phyloP scores from a whole-genome alignment of 2,888 invertebrate genomes.

The Acrobasis repandana region DNA sequence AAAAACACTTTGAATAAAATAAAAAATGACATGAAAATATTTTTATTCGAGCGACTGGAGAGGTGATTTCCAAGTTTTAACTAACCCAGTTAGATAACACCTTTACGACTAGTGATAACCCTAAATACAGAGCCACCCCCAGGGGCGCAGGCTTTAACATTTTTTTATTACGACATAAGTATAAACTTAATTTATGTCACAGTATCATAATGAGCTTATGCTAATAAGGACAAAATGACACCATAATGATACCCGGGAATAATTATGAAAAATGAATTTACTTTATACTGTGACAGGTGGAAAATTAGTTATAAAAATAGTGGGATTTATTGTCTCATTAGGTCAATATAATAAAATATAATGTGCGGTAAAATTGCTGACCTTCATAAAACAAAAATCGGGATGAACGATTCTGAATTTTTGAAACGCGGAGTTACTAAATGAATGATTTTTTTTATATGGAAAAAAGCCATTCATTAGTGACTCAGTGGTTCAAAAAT shows the following conservation, averaged over 20 bases:
- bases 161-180: constrained; percentile 69
- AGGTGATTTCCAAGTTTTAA: not conserved
- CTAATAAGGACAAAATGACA: constrained; percentile 65
- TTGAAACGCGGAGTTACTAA: too few relatives aligned
- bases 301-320: not conserved
- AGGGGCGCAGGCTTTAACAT: constrained; percentile 60
- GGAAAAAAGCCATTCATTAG: too few relatives aligned
- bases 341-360: too few relatives aligned
- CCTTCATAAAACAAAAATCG: too few relatives aligned
- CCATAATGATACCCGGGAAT: constrained; percentile 29
- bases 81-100: constrained; percentile 16
- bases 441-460: too few relatives aligned
- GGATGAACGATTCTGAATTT: too few relatives aligned
- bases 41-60: not conserved
- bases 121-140: constrained; percentile 34
- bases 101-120: constrained; percentile 19
- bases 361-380: too few relatives aligned
- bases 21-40: not conserved
- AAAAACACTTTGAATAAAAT: too few relatives aligned
- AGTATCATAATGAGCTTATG: constrained; percentile 68
- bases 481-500: too few relatives aligned
- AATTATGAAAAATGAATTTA: constrained; percentile 19
- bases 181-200: constrained; percentile 72
- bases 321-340: not conserved
- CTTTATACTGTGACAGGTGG: not conserved